Base-by-base conservation (phyloP, 2,888 invertebrate species). In the Macrophya alboannulata region DNA sequence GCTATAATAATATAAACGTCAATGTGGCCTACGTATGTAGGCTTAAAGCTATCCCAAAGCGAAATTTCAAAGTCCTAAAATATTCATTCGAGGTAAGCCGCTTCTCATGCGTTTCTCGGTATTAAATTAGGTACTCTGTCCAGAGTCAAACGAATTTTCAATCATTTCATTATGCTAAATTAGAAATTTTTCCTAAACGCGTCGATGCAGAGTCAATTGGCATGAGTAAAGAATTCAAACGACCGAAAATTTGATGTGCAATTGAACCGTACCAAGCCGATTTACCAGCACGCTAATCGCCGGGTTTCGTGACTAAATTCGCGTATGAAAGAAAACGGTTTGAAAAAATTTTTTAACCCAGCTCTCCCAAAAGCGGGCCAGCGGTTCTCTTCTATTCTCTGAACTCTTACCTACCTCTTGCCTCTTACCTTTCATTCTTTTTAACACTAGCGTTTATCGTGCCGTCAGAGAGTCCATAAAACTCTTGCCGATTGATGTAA, bases 401-500 rank as follows among this genome's bases (percentile, higher is more conserved):
- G 3, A 12, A n/a, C n/a, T n/a, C n/a, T n/a, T n/a, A n/a, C n/a
- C n/a, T 21, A 12, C 4, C 37, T 48, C 40, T 76, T 17, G 9
- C 10, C 48, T 51, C 76, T 25, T 9, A 9, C 48, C 25, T 71
- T 17, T 71, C 8, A 48, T 51, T 76, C 48, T 51, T 76, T 25
- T 76, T 51, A 12, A 51, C 48, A 51, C 48, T 17, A 45, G 76
- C 76, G 25, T 51, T 51, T 48, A 76, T 76, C 21, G 48, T 76
- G 5, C 51, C 51, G 48, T 48, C 76, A 45, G 10, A 76, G 25
- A 76, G 43, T 48, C 51, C 76, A 76, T 76, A 76, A 76, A 76
- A 76, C 51, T 76, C 48, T 51, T 5, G 4, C 48, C 76, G 48
- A 76, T 76, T 76, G 76, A 43, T 76, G 76, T 76, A 76, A 76